These are phyloP conservation scores for Anastatus disparis DNA, from an alignment of 1,140 invertebrate genomes.

Conservation along the genomic window DNA sequence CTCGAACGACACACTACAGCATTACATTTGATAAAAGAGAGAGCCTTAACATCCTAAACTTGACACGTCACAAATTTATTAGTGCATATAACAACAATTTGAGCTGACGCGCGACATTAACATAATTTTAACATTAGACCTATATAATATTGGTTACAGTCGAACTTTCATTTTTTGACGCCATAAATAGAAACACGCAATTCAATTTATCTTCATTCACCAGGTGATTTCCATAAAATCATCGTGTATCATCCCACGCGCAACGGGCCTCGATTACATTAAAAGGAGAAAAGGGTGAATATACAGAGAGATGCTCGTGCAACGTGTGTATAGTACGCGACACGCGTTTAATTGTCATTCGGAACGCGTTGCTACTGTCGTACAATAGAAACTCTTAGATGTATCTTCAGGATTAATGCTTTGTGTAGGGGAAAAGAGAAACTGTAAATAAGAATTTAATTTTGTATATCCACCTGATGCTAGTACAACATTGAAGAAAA, in stretches of 20 bases:
- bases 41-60: too few species aligned
- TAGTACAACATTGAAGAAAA: too few species aligned
- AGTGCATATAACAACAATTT: neutral
- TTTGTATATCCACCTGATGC: too few species aligned
- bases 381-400: neutral
- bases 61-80: too few species aligned
- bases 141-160: conserved; percentile 18
- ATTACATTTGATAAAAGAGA: too few species aligned
- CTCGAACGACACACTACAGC: too few species aligned
- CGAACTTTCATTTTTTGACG: neutral
- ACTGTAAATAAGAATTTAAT: too few species aligned
- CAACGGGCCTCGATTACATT: too few species aligned
- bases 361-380: neutral
- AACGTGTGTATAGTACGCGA: neutral
- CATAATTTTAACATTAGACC: conserved; percentile 36
- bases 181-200: neutral
- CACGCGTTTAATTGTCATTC: conserved; percentile 14
- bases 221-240: conserved; percentile 45
- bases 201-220: conserved; percentile 43
- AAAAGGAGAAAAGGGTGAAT: conserved; percentile 40
- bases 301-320: neutral
- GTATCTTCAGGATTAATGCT: too few species aligned
- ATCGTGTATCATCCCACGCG: conserved; percentile 42
- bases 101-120: conserved; percentile 1
- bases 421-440: too few species aligned